Evolutionary conservation across 2,113 vertebrate species (phyloP).

Genomic region (Nannobrachium achirus): DNA sequence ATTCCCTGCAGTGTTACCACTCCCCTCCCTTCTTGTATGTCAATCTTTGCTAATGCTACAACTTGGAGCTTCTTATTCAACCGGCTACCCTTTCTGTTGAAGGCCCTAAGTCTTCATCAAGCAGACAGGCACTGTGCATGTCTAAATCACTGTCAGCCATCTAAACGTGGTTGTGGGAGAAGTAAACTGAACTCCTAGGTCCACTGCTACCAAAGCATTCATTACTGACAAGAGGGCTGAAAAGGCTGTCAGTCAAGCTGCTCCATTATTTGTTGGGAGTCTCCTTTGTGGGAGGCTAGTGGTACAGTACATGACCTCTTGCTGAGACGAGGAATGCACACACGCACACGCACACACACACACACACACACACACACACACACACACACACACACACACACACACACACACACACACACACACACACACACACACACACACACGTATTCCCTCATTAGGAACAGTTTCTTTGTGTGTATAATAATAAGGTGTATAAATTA

Average conservation of each 20-base stretch:
- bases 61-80: no score
- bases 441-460: background rate
- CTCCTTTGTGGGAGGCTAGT: slow-evolving; percentile 20
- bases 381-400: slow-evolving; percentile 27
- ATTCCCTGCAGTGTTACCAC: no score
- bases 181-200: no score
- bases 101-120: no score
- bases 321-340: background rate
- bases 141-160: no score
- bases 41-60: no score
- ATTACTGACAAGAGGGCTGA: background rate
- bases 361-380: slow-evolving; percentile 11
- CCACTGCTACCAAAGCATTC: no score
- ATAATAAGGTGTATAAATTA: slow-evolving; percentile 50
- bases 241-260: slow-evolving; percentile 36
- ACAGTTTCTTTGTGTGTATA: slow-evolving; percentile 40
- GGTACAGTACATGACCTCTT: slow-evolving; percentile 13
- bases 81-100: no score
- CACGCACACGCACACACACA: background rate
- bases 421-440: background rate
- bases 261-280: slow-evolving; percentile 7
- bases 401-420: slow-evolving; percentile 12
- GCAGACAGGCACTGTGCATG: no score
- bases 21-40: no score
- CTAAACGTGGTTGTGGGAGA: no score